Base-by-base conservation (phyloP, 2,888 invertebrate genomes). In the Brachypalpus laphriformis region DNA sequence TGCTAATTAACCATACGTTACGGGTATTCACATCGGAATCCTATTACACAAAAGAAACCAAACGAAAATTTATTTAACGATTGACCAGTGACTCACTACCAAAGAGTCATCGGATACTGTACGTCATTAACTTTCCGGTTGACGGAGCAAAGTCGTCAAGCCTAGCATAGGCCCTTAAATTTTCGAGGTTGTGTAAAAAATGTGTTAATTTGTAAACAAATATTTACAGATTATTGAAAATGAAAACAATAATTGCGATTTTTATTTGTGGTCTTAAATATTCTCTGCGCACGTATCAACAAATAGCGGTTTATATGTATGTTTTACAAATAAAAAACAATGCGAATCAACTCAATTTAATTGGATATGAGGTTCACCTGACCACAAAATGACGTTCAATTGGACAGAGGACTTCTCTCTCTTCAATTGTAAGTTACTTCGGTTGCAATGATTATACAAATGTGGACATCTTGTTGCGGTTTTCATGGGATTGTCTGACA, bases 381-480 rank as follows among this genome's bases (percentile, higher is more conserved):
- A 70, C 74, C 68, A 74, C 80, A 80, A 56, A 63, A 22, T 80
- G 37, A 68, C 63, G 31, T 74, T 65, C 74, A 28, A 40, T 78
- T 56, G 68, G 61, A 61, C 57, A 40, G 28, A 25, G 57, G 54
- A 42, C 37, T 59, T 61, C 47, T 28, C 37, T 72, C 31, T 72
- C 22, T 66, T 56, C 42, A 56, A 25, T 83, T 68, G 59, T 68
- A 74, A 47, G 56, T 49, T 68, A 78, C 82, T 76, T 57, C 14
- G 16, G 65, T 59, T 82, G 45, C 51, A 66, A 47, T 63, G 66
- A 56, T 37, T 20, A 25, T 20, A 59, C 57, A 78, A 72, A 72
- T 68, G 72, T 78, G 45, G 54, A 74, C 78, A 78, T 78, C 82
- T 74, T 80, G 56, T 70, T 83, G 74, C 31, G 83, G 80, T 83